Evolutionary conservation across 2,797 vertebrate species (phyloP), one percentile per base, ranked within the genome.

Genomic region (Coendou prehensilis): DNA sequence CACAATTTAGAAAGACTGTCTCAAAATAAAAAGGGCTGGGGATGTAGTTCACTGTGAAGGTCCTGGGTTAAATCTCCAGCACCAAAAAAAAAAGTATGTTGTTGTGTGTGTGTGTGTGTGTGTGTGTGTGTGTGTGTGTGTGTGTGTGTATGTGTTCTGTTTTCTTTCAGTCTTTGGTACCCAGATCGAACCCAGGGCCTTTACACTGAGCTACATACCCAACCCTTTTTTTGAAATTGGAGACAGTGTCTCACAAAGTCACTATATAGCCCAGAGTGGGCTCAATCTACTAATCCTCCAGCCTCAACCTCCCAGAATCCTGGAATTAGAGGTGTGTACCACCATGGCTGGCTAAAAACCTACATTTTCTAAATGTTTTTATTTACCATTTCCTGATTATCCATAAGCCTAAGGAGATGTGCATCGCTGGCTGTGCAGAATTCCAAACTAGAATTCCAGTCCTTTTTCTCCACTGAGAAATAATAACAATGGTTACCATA

Each of bases 381-480:
- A 85, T 45, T 97, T 96, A 97, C 97, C 97, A 91, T 79, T 96
- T 97, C 93, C 67, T 96, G 47, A 4, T 13, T 9, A 28, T 96
- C 78, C 0, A 0, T 80, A 73, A 94, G 6, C 26, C 79, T 50
- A 41, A 97, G 73, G 59, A 98, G 96, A 20, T 92, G 73, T 6
- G 97, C 89, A 0, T 56, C 64, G 63, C 91, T 28, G 17, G 67
- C 73, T 69, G 80, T 64, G 86, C 97, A 98, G 89, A 93, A 97
- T 75, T 91, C n/a, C 89, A 81, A 52, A 78, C 97, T 97, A 69
- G 96, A 97, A 64, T 88, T 95, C 97, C 97, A 98, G 87, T 92
- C 79, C 33, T 17, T 96, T 90, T 64, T 64, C 61, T 96, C 73
- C 52, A 59, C 1, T 9, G 97, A 97, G 56, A 98, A 95, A 67